Evolutionary conservation across 2,113 vertebrate genomes (phyloP).

Genomic region (Cervus canadensis): DNA sequence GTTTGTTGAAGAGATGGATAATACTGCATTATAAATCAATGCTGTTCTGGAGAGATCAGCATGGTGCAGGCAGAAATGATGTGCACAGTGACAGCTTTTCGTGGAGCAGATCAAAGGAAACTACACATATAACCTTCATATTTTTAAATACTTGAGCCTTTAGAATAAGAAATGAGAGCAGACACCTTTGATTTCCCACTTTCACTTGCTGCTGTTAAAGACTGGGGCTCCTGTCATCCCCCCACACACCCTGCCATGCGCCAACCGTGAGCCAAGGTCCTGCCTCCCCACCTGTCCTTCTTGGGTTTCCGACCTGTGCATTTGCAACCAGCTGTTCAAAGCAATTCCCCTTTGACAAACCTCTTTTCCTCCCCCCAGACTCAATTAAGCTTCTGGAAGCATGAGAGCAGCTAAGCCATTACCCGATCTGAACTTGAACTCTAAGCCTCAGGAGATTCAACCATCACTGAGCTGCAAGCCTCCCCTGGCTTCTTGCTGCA

Average conservation of each 20-base stretch:
- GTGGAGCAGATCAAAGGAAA: background rate
- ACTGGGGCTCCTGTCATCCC: background rate
- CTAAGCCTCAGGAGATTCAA: slow-evolving; percentile 42
- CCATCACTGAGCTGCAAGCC: background rate
- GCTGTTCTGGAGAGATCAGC: background rate
- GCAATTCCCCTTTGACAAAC: background rate
- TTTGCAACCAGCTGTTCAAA: slow-evolving; percentile 12
- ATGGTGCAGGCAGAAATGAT: background rate
- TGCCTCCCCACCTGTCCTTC: background rate
- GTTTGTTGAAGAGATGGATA: background rate
- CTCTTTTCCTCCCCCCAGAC: background rate
- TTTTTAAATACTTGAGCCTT: background rate
- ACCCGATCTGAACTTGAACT: slow-evolving; percentile 50
- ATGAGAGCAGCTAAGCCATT: slow-evolving; percentile 16
- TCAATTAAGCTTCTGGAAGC: slow-evolving; percentile 41
- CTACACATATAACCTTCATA: background rate
- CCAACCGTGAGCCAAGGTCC: background rate
- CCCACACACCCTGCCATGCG: fast-evolving
- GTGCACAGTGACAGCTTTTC: background rate
- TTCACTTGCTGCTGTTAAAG: background rate
- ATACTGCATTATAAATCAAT: background rate
- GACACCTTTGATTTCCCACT: background rate
- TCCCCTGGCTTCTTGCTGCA: background rate
- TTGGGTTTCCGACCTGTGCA: background rate
- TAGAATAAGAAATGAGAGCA: background rate